A percentile compares a stretch with the other conserved stretches of the same genome.
phyloP scores from a whole-genome alignment of 2,113 vertebrate species.

The Ibidorhyncha struthersii region DNA sequence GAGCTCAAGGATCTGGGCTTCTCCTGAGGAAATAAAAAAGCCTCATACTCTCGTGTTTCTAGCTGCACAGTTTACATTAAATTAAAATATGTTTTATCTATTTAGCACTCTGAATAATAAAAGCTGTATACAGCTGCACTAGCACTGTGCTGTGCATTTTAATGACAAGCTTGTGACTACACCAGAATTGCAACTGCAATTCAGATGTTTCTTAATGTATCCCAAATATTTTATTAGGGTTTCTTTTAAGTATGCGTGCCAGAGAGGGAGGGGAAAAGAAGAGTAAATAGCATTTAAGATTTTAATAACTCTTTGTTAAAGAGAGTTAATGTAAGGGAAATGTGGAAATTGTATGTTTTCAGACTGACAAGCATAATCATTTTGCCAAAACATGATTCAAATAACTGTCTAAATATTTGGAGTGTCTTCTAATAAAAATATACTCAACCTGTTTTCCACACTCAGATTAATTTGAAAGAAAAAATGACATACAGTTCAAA shows the following conservation, averaged over 20 bases:
- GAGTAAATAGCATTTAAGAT: slow-evolving; percentile 78
- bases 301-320: slow-evolving; percentile 78
- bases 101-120: slow-evolving; percentile 79
- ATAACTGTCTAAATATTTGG: slow-evolving; percentile 81
- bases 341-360: slow-evolving; percentile 79
- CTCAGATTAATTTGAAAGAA: slow-evolving; percentile 75
- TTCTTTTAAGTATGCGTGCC: slow-evolving; percentile 45
- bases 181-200: slow-evolving; percentile 72
- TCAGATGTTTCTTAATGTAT: slow-evolving; percentile 77
- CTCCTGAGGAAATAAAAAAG: slow-evolving; percentile 56
- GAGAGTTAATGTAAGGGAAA: slow-evolving; percentile 71
- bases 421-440: slow-evolving; percentile 72
- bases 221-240: slow-evolving; percentile 70
- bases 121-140: slow-evolving; percentile 78
- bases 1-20: slow-evolving; percentile 57
- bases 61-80: slow-evolving; percentile 71
- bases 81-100: slow-evolving; percentile 77
- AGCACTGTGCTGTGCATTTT: slow-evolving; percentile 74
- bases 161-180: slow-evolving; percentile 77
- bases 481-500: slow-evolving; percentile 77
- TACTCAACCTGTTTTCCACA: slow-evolving; percentile 66
- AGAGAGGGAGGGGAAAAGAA: slow-evolving; percentile 56
- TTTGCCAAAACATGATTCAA: slow-evolving; percentile 77
- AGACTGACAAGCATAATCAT: slow-evolving; percentile 73
- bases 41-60: slow-evolving; percentile 41